These are phyloP conservation scores for Aplysina aerophoba DNA, from an alignment of 37 sponge, comb jelly and placozoan genomes.

Conservation along the genomic window DNA sequence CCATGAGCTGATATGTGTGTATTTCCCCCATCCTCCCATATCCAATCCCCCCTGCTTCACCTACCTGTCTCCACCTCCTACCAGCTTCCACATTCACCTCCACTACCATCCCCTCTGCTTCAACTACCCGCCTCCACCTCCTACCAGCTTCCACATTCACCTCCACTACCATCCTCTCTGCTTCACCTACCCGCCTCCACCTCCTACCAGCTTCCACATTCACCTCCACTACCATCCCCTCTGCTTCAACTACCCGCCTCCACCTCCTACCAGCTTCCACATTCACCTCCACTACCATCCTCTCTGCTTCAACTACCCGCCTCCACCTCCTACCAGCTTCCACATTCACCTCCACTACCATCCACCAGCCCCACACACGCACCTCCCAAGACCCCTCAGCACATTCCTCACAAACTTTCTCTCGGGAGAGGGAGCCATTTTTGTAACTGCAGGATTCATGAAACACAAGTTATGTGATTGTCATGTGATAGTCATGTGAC, in stretches of 20 bases:
- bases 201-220: not conserved
- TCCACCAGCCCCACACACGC: not conserved
- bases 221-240: not conserved
- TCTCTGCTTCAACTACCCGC: too few relatives aligned
- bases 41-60: too few relatives aligned
- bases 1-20: too few relatives aligned
- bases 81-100: not conserved
- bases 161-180: too few relatives aligned
- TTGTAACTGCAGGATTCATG: conserved; percentile 65
- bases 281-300: too few relatives aligned
- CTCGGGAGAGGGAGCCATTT: conserved; percentile 84
- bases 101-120: not conserved
- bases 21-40: too few relatives aligned
- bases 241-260: conserved; percentile 21
- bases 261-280: too few relatives aligned
- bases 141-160: too few relatives aligned
- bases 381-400: conserved; percentile 73
- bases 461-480: not conserved
- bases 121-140: conserved; percentile 50
- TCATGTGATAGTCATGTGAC: not conserved
- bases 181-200: too few relatives aligned
- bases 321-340: too few relatives aligned
- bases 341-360: not conserved
- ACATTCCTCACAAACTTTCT: conserved; percentile 65
- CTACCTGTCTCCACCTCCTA: too few relatives aligned